Evolutionary conservation across 2,888 invertebrate species (phyloP), one percentile per base, ranked within the genome.

Genomic region (Argynnis bischoffii): DNA sequence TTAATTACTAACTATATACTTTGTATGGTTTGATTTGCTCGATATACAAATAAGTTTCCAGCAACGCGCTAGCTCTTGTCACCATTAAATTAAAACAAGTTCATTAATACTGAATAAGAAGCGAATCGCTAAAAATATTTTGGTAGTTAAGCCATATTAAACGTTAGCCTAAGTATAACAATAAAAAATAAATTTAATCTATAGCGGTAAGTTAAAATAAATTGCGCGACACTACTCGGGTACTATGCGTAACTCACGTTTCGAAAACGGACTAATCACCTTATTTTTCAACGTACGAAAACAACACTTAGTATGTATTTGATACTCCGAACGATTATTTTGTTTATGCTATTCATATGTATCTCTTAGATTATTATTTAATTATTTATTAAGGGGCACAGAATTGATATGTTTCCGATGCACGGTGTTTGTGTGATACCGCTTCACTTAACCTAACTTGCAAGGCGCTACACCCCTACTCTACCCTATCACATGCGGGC

Each of bases 401-500:
- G 94, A 94, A 94, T 94, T 95, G 95, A 95, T 95, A 95, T 95
- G 95, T 95, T 95, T 95, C 90, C 94, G 95, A 95, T 94, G 94
- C 84, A 94, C 94, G 94, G 94, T 93, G 94, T 94, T 95, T 94
- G 94, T 94, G 93, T 93, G 88, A 85, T 92, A 92, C 92, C 92
- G 92, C 84, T 89, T 91, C 86, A 88, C 92, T 92, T 92, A 92
- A 88, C 85, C 92, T 92, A 92, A 88, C 85, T 91, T 89, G 89
- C 90, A 91, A 90, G 92, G 92, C 91, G 85, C 89, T 90, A 89
- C 88, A 87, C 89, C 90, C 87, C 90, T 87, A 88, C 83, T 73
- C 89, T 90, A 90, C 80, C 88, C 90, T 90, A 90, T 90, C 90
- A 89, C 92, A 89, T 88, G 87, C 88, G 88, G 89, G 88, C 90